Conservation (phyloP, 2,888 invertebrate species). For the Coleophora flavipennella region DNA sequence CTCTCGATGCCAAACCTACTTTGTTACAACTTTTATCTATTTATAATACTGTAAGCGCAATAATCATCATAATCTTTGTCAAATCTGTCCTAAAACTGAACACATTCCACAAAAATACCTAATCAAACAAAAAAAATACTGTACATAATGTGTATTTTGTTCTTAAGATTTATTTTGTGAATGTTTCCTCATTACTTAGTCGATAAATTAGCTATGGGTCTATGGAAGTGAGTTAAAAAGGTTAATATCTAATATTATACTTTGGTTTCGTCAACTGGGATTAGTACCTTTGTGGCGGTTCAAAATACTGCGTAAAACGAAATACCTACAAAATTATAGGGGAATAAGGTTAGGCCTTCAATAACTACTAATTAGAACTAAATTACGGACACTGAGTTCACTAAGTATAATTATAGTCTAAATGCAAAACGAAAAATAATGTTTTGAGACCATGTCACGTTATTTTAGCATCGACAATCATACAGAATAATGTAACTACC, state of each 20-base stretch:
- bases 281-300: slow-evolving; percentile 17
- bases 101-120: slow-evolving; percentile 6
- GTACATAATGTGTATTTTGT: slow-evolving; percentile 8
- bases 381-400: background rate
- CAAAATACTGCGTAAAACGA: background rate
- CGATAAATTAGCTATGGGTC: no score
- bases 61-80: slow-evolving; percentile 33
- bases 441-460: slow-evolving; percentile 1
- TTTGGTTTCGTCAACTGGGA: slow-evolving; percentile 41
- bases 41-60: slow-evolving; percentile 50
- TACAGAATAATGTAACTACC: slow-evolving; percentile 3
- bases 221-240: background rate
- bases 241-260: slow-evolving; percentile 26
- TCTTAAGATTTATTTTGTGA: slow-evolving; percentile 1
- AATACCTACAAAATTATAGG: slow-evolving; percentile 1
- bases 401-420: slow-evolving; percentile 12
- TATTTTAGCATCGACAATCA: slow-evolving; percentile 5
- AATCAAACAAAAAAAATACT: slow-evolving; percentile 2
- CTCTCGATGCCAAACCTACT: slow-evolving; percentile 4
- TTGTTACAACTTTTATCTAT: slow-evolving; percentile 32
- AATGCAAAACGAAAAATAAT: slow-evolving; percentile 23
- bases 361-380: background rate
- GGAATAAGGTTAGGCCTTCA: slow-evolving; percentile 2
- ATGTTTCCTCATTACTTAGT: background rate
- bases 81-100: slow-evolving; percentile 17